phyloP scores from a whole-genome alignment of 1,140 invertebrate species.

The Musca domestica region DNA sequence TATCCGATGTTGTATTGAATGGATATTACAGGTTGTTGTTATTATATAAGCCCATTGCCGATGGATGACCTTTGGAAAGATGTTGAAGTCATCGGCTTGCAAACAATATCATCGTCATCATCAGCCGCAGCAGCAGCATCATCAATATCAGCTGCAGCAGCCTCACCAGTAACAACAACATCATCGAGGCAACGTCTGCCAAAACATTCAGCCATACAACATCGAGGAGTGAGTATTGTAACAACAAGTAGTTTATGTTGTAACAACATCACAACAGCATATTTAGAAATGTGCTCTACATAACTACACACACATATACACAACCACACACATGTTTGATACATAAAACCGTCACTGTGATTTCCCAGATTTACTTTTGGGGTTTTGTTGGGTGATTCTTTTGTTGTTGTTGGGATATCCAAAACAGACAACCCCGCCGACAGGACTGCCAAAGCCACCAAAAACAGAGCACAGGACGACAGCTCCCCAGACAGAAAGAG shows the following conservation, averaged over 20 bases:
- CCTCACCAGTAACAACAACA: no score
- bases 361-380: no score
- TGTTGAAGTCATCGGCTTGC: neutral
- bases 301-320: neutral
- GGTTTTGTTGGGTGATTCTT: no score
- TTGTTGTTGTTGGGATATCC: no score
- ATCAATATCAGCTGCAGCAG: neutral
- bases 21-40: slow-evolving; percentile 8
- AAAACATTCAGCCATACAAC: neutral
- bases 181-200: neutral
- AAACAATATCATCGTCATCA: slow-evolving; percentile 1
- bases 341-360: no score
- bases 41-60: neutral
- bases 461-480: no score
- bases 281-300: slow-evolving; percentile 19
- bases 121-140: neutral
- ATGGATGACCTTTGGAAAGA: slow-evolving; percentile 16
- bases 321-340: no score
- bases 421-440: no score
- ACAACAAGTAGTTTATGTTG: slow-evolving; percentile 18
- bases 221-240: neutral
- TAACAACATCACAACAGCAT: slow-evolving; percentile 14
- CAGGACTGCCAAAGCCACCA: no score
- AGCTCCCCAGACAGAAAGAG: no score
- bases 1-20: neutral